Percentiles rank a stretch among this genome's conserved stretches.
Evolutionary conservation across 2,797 vertebrate genomes (phyloP).

Genomic region (Ptychadena robeensis): DNA sequence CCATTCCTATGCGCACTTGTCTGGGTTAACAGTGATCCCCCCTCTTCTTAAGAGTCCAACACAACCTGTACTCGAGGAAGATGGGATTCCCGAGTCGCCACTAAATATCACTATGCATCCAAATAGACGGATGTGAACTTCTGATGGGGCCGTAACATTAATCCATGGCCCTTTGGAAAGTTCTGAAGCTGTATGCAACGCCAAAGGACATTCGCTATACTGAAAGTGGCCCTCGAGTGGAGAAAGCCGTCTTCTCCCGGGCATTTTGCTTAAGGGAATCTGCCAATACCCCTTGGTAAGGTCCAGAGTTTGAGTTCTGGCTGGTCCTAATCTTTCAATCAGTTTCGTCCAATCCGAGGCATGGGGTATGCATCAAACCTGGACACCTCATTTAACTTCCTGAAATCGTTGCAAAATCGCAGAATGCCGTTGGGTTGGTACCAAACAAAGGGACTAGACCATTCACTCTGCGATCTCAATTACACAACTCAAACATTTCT

Average conservation of each 20-base stretch:
- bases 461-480: no score
- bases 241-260: no score
- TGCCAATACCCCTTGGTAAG: no score
- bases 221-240: neutral
- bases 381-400: neutral
- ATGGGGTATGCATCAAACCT: neutral
- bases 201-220: neutral
- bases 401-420: neutral
- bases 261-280: neutral
- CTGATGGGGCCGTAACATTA: neutral
- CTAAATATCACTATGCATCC: neutral
- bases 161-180: neutral
- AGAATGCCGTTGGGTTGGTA: neutral
- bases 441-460: no score
- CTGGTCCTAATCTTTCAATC: no score
- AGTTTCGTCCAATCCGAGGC: no score
- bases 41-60: no score
- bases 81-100: neutral
- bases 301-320: no score
- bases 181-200: neutral
- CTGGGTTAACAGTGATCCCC: neutral
- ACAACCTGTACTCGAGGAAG: no score
- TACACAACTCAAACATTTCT: no score
- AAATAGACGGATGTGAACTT: neutral
- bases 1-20: neutral